A percentile compares a stretch with the other conserved stretches of the same genome.
Evolutionary conservation across 2,888 invertebrate species (phyloP).

Genomic region (Drosophila kuntzei): DNA sequence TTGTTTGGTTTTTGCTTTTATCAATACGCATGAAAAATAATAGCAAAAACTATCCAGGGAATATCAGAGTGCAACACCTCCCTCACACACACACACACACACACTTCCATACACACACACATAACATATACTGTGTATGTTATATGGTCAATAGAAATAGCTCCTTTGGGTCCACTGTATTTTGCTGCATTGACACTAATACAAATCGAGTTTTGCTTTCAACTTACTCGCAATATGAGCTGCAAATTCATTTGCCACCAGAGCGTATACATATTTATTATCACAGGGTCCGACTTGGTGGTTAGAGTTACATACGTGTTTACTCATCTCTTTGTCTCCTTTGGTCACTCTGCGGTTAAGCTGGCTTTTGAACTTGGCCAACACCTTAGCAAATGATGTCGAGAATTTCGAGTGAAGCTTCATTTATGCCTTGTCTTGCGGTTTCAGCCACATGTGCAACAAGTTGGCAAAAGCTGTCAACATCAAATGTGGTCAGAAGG

Average conservation of each 20-base stretch:
- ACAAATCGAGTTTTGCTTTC: constrained; percentile 51
- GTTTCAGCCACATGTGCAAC: constrained; percentile 34
- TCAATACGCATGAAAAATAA: constrained; percentile 54
- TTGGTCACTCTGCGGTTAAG: constrained; percentile 27
- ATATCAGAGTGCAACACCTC: constrained; percentile 34
- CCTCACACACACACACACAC: constrained; percentile 4
- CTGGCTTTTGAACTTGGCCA: constrained; percentile 18
- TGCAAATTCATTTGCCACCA: constrained; percentile 57
- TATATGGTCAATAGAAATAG: constrained; percentile 43
- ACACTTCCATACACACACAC: constrained; percentile 10
- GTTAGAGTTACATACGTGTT: constrained; percentile 10
- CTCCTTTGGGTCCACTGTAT: constrained; percentile 46
- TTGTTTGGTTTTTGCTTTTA: constrained; percentile 44
- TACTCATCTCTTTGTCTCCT: not conserved
- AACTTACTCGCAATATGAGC: constrained; percentile 43
- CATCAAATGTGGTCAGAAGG: constrained; percentile 35
- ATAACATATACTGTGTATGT: not conserved
- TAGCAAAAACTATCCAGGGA: constrained; percentile 56
- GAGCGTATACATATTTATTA: constrained; percentile 26
- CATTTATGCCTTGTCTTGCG: constrained; percentile 19
- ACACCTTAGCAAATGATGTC: constrained; percentile 32
- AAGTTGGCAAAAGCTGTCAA: constrained; percentile 39
- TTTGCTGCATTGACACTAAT: constrained; percentile 58
- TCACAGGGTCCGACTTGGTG: constrained; percentile 12
- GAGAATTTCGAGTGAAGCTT: constrained; percentile 20